Evolutionary conservation across 2,113 vertebrate genomes (phyloP).

Genomic region (Nettapus auritus): DNA sequence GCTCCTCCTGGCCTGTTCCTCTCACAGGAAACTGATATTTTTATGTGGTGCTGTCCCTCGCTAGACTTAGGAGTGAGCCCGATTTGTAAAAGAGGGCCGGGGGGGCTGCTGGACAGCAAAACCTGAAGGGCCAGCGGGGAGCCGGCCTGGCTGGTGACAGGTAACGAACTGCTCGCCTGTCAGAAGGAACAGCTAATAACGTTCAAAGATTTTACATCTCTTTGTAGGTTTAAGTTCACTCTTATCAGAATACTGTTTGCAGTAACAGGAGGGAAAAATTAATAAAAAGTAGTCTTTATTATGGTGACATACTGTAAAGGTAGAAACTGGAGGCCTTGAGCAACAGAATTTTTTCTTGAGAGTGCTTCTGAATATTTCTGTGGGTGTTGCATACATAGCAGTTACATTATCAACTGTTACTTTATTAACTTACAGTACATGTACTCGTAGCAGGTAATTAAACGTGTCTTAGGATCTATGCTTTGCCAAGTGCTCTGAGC

Average conservation of each 20-base stretch:
- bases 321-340: background rate
- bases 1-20: background rate
- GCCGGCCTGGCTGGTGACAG: background rate
- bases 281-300: accelerated
- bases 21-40: accelerated
- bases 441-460: background rate
- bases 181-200: background rate
- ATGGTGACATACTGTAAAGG: accelerated
- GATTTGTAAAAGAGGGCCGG: accelerated
- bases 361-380: background rate
- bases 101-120: background rate
- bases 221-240: background rate
- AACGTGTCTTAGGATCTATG: accelerated
- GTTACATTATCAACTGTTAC: accelerated
- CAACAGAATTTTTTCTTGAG: background rate
- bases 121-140: background rate
- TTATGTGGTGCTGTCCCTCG: accelerated
- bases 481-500: background rate
- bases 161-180: no score
- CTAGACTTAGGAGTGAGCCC: no score
- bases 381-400: background rate
- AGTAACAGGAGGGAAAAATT: accelerated
- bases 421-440: background rate
- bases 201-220: background rate
- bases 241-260: background rate